Evolutionary conservation across 2,888 invertebrate genomes (phyloP), one percentile per base, ranked within the genome.

Genomic region (Dysmachus trigonus): DNA sequence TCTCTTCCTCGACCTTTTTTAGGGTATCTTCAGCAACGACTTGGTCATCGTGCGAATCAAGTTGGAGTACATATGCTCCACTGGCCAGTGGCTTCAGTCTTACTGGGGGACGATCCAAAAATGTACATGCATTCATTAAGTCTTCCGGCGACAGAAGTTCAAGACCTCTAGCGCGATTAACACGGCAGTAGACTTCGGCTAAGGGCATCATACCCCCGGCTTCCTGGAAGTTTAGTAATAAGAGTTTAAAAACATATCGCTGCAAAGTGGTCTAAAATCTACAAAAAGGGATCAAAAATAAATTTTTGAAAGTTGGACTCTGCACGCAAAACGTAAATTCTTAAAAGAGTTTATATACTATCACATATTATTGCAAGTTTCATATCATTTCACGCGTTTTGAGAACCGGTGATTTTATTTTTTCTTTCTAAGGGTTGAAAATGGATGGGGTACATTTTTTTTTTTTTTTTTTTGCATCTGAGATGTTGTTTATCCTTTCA

Each of bases 71-170:
- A 93, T 96, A 96, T 1, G 99, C 98, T n/a, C 99, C 99, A 89
- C 98, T 98, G 77, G 97, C 97, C 92, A 99, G 99, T 88, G 95
- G 94, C 87, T 96, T 94, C 51, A 99, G 92, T 86, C 96, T 96
- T 90, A 97, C 94, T 2, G 97, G 96, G 84, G 97, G 96, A 84
- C 96, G 94, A 88, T 90, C 89, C 6, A 93, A 92, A 88, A 93
- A 94, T 92, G 94, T 94, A 93, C 98, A 99, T 22, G 98, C 98
- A 92, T 97, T 96, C 72, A 99, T 92, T 88, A 99, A 93, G 93
- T 99, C 99, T 92, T 99, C 99, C 0, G 99, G 99, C 0, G 99
- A 99, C 84, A 99, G 93, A 0, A 99, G 93, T 93, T 99, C 98
- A 88, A 99, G 93, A 2, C 99, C 99, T 90, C 99, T 94, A 0